Evolutionary conservation across 2,797 vertebrate genomes (phyloP), one percentile per base, ranked within the genome.

Genomic region (Sandelia bainsii): DNA sequence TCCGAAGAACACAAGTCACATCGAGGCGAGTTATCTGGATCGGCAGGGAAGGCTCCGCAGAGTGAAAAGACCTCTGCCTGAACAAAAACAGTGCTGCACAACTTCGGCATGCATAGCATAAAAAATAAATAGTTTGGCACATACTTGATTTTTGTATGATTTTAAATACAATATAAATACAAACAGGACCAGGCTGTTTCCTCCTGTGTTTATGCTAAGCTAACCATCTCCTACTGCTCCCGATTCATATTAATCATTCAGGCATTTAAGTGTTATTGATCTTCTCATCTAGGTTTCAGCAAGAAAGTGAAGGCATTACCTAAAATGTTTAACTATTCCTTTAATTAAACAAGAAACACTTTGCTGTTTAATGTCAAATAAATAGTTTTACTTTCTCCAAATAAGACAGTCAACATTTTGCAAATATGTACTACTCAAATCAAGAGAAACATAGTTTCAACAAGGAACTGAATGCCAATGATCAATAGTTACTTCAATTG

Each of bases 1-100:
- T 89, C 79, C 61, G 75, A 68, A 61, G 39, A 89, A 89, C 85
- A 88, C 75, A 60, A 76, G 64, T 82, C 83, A 81, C 83, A 88
- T 88, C 62, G 71, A 82, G 69, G 49, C 37, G 44, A 72, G 69
- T 48, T 59, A 70, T 81, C 29, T 80, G 77, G 70, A 65, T 20
- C 44, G 29, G 46, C 75, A 50, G 70, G 69, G 72, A 67, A 74
- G 65, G 74, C 67, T 40, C 67, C 56, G 72, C 68, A 59, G 52
- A 79, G 59, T 59, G 48, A 37, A 69, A 76, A 56, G 32, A 62
- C 44, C 45, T 56, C 69, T 70, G 63, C 4, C 45, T 42, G 72
- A 46, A 67, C 19, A 57, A 67, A 71, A 77, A 86, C 79, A 72
- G 48, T 13, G 34, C 66, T 19, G 49, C 49, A n/a, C 39, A 48